These are phyloP conservation scores for Conistra vaccinii DNA, from an alignment of 2,888 invertebrate genomes.

Conservation along the genomic window DNA sequence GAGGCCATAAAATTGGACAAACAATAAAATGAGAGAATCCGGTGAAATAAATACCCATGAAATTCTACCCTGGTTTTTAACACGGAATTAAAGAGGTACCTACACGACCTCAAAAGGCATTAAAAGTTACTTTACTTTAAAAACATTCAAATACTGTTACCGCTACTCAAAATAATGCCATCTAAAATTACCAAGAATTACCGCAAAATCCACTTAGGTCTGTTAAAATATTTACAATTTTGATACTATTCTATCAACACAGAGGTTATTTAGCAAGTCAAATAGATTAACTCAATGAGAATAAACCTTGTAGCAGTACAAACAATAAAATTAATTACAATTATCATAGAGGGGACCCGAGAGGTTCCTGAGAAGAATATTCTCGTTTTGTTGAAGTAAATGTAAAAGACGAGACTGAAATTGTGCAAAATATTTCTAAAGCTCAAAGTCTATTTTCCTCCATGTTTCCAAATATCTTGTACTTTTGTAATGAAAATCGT, in stretches of 20 bases:
- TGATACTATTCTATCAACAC: slow-evolving; percentile 60
- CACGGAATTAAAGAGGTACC: neutral
- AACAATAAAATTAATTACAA: slow-evolving; percentile 66
- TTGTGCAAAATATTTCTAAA: slow-evolving; percentile 17
- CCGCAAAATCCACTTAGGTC: slow-evolving; percentile 41
- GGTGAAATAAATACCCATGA: neutral
- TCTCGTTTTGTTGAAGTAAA: slow-evolving; percentile 32
- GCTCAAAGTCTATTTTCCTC: slow-evolving; percentile 34
- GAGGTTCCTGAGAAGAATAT: slow-evolving; percentile 37
- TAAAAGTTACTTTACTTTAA: neutral
- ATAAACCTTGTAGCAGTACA: slow-evolving; percentile 41
- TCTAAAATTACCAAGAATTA: slow-evolving; percentile 24
- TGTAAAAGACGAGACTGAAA: slow-evolving; percentile 16
- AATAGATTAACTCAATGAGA: slow-evolving; percentile 53
- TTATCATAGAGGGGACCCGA: slow-evolving; percentile 49
- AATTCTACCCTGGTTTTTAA: neutral
- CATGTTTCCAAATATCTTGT: slow-evolving; percentile 18
- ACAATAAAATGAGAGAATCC: neutral
- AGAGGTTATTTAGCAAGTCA: slow-evolving; percentile 58
- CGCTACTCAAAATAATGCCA: neutral
- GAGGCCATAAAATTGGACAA: neutral
- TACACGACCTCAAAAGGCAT: neutral
- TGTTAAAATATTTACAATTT: slow-evolving; percentile 48
- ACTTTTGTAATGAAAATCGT: neutral
- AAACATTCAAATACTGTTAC: neutral